Base-by-base conservation (phyloP, 2,113 vertebrate genomes). In the Mobula birostris region DNA sequence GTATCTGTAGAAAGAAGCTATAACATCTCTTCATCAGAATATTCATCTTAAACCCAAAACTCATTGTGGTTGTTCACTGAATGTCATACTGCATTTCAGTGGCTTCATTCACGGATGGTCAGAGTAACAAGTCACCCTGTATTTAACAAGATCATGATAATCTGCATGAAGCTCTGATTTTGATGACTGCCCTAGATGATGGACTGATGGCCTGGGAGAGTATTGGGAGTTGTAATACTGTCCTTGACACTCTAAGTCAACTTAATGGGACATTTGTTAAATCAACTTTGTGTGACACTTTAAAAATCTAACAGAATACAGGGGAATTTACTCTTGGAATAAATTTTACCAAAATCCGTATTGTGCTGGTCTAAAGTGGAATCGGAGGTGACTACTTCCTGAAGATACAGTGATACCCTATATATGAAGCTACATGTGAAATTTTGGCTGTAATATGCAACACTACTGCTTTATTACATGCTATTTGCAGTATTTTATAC, bases 131-230 rank as follows among this genome's bases (percentile, higher is more conserved):
- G 85, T 61, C 85, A 90, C 85, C 29, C 85, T 90, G 61, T 90
- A 14, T 29, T 63, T 63, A 66, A 90, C 56, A 14, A 32, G n/a
- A 32, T 68, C 32, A 68, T 66, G n/a, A 90, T 90, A 2, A 90
- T 90, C 61, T 90, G 85, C 85, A 90, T 90, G 85, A 90, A n/a
- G 14, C 58, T 90, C 61, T 66, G 61, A 90, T 90, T 90, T 88
- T 63, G 29, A 12, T 88, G 27, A n/a, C 83, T 63, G 58, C 27
- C 27, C 56, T 88, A 63, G 58, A 12, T 61, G 83, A 61, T 61
- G 48, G 24, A 29, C 27, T 63, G 12, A 61, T 56, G 24, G 11
- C 58, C 83, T 90, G 61, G 5, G 29, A 12, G 48, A 66, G 12
- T 66, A n/a, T 66, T 15, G 29, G 14, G 58, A 88, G 17, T 68